Evolutionary conservation across 2,888 invertebrate species (phyloP).

Genomic region (Cetonia aurata): DNA sequence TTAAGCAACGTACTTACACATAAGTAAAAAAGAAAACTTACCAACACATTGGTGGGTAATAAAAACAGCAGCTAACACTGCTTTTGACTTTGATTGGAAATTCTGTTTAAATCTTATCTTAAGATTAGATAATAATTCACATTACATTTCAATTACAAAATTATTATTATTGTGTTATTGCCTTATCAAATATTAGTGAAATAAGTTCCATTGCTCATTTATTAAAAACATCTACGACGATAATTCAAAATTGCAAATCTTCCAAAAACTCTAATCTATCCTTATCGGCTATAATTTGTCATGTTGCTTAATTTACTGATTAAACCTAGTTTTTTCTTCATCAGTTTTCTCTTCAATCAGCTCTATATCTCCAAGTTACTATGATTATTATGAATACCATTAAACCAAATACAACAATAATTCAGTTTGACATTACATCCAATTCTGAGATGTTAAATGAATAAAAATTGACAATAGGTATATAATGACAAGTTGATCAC

Average conservation of each 20-base stretch:
- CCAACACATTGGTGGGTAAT: neutral
- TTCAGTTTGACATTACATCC: too few species aligned
- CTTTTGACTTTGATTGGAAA: constrained; percentile 14
- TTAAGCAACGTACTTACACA: too few species aligned
- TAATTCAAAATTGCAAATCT: too few species aligned
- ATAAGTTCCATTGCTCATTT: neutral
- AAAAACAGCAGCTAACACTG: constrained; percentile 14
- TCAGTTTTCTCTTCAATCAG: too few species aligned
- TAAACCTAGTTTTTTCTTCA: too few species aligned
- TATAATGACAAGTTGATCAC: too few species aligned
- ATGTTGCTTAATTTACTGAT: too few species aligned
- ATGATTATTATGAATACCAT: neutral
- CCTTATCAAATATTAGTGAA: constrained; percentile 3
- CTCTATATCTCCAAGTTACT: neutral
- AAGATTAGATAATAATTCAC: constrained; percentile 35
- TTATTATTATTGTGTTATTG: constrained; percentile 2
- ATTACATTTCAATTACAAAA: constrained; percentile 26
- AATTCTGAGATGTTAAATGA: too few species aligned
- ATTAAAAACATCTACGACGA: too few species aligned
- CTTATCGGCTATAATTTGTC: too few species aligned
- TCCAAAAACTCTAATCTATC: too few species aligned
- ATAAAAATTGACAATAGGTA: too few species aligned
- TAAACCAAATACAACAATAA: neutral
- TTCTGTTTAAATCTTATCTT: constrained; percentile 32
- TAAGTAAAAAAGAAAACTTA: constrained; percentile 2